phyloP scores from a whole-genome alignment of 2,888 invertebrate genomes.

The Acronicta alni region DNA sequence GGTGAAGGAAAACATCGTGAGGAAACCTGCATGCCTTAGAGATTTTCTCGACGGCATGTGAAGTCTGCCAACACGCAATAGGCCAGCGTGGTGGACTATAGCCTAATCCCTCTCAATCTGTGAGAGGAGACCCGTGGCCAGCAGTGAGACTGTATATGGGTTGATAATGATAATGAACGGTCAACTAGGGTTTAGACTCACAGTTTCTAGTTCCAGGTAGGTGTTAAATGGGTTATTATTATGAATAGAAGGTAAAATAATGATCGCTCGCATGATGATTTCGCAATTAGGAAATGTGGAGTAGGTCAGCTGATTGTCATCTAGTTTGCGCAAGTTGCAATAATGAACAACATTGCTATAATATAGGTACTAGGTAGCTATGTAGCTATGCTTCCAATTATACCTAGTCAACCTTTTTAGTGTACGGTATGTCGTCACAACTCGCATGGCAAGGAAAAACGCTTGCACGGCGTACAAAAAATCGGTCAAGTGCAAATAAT shows the following conservation, averaged over 20 bases:
- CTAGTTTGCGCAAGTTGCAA: conserved; percentile 49
- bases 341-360: conserved; percentile 31
- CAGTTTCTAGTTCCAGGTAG: background rate
- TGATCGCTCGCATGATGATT: conserved; percentile 46
- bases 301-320: conserved; percentile 52
- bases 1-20: no score
- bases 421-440: background rate
- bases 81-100: no score
- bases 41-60: no score
- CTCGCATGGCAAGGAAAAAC: background rate
- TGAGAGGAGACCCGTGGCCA: no score
- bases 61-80: no score
- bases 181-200: background rate
- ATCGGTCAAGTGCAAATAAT: conserved; percentile 5
- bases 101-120: no score
- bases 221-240: background rate
- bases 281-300: conserved; percentile 47
- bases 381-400: background rate
- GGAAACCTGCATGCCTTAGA: no score
- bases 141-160: no score
- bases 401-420: background rate
- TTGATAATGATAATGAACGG: background rate
- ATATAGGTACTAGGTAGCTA: conserved; percentile 1
- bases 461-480: background rate
- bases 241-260: conserved; percentile 38